phyloP scores from a whole-genome alignment of 2,113 vertebrate species.

The Vicugna pacos region DNA sequence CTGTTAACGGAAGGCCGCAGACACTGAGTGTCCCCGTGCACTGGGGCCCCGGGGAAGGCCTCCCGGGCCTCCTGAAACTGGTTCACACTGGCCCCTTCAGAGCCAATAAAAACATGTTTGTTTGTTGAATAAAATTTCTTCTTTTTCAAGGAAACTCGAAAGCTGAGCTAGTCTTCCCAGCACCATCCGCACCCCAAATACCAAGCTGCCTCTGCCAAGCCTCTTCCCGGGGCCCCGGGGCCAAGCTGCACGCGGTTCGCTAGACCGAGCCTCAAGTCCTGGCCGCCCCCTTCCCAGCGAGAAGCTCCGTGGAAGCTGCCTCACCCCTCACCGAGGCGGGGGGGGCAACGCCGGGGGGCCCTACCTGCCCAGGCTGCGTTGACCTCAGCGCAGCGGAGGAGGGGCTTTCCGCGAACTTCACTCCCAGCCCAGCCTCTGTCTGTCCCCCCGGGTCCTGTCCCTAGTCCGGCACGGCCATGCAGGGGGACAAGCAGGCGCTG shows the following conservation, averaged over 20 bases:
- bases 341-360: neutral
- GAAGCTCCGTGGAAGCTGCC: no score
- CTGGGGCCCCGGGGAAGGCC: neutral
- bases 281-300: neutral
- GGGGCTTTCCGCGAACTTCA: neutral
- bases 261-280: neutral
- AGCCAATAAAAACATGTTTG: neutral
- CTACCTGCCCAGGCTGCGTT: neutral
- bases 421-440: neutral
- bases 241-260: neutral
- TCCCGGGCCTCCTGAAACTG: neutral
- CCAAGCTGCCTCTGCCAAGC: no score
- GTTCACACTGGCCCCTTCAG: neutral
- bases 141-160: neutral
- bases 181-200: neutral
- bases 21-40: accelerated
- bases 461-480: neutral
- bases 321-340: neutral
- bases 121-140: neutral
- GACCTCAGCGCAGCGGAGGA: neutral
- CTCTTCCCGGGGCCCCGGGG: neutral
- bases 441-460: neutral
- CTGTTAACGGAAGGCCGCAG: neutral
- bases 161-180: neutral
- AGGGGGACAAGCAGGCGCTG: no score